Evolutionary conservation across 2,888 invertebrate species (phyloP).

Genomic region (Ptilodon capucinus): DNA sequence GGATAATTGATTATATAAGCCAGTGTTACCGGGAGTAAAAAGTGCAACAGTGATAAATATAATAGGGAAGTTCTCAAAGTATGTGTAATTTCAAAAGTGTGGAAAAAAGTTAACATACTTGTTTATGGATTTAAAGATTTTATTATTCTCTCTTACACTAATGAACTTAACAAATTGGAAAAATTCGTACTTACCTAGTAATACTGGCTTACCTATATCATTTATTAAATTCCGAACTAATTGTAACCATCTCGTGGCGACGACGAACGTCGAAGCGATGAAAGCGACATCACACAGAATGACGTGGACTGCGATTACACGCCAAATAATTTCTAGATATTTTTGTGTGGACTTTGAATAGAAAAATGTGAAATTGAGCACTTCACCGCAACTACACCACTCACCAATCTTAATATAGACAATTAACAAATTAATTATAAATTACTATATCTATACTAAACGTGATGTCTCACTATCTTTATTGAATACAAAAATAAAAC

Average conservation of each 20-base stretch:
- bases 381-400: neutral
- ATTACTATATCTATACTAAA: neutral
- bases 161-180: neutral
- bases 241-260: neutral
- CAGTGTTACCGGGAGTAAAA: constrained; percentile 65
- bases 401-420: neutral
- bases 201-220: constrained; percentile 25
- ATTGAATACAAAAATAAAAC: neutral
- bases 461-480: neutral
- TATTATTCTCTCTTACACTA: neutral
- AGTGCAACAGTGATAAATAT: constrained; percentile 7
- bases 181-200: constrained; percentile 14
- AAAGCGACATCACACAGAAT: constrained; percentile 26
- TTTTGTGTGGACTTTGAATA: constrained; percentile 25
- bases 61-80: neutral
- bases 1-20: constrained; percentile 43
- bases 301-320: constrained; percentile 28
- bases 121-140: neutral
- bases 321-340: constrained; percentile 28
- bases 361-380: constrained; percentile 3
- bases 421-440: neutral
- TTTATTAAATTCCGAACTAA: neutral
- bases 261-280: constrained; percentile 21
- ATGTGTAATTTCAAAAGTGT: neutral
- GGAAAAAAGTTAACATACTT: neutral